Base-by-base conservation (phyloP, 2,113 vertebrate genomes). In the Lutjanus erythropterus region DNA sequence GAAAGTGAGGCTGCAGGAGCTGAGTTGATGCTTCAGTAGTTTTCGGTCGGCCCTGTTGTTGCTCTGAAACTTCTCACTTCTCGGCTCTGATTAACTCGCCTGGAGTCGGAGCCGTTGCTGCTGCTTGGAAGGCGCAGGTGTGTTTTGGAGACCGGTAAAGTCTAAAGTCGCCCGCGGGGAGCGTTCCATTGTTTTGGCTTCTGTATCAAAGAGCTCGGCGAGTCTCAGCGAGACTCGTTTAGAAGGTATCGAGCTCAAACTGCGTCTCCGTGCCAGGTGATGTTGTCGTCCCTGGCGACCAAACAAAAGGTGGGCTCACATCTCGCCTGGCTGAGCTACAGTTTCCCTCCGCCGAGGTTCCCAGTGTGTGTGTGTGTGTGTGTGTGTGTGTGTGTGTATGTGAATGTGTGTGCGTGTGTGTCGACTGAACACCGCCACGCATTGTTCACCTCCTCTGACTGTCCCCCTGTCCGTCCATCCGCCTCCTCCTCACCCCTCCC, bases 161-260 rank as follows among this genome's bases (percentile, higher is more conserved):
- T 62, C 56, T 46, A 70, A 77, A 73, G 19, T 18, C 52, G 68
- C 80, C 87, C 75, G 58, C 47, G 9, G 85, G 89, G 74, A 90
- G 23, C 56, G 35, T 61, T 71, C 58, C 47, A 46, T 83, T 87
- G 86, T 86, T 84, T 71, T 88, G 88, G 90, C 86, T 58, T n/a
- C 41, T 29, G 82, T 71, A 69, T 91, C 86, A 90, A 88, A 90
- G 86, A 47, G 61, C 69, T 74, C 85, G 15, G 59, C 50, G 11
- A 73, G 85, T 74, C 86, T 86, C 79, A 42, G 70, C 0, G 85
- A 88, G 89, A 61, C 89, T 85, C 41, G 84, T 88, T 91, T 88
- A 86, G 79, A 58, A 59, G 66, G 70, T 37, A 59, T 64, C 29
- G 55, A 79, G 79, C 85, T 81, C 73, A 29, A 46, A 61, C 52